Percentiles rank a stretch among this genome's conserved stretches.
These are phyloP conservation scores for Anaspis maculata DNA, from an alignment of 2,888 invertebrate species.

Conservation along the genomic window DNA sequence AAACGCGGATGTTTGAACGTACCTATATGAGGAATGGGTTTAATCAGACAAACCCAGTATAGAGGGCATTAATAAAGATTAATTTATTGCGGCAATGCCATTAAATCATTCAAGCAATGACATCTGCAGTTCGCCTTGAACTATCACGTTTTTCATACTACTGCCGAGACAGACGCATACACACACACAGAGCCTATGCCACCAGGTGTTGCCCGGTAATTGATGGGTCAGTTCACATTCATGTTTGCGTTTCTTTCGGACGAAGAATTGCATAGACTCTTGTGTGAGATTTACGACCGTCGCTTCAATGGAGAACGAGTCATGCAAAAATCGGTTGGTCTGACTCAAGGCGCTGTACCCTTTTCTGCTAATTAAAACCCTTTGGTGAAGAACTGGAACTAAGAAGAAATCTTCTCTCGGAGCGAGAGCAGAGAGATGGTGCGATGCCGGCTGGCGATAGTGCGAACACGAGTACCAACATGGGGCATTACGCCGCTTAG, in stretches of 20 bases:
- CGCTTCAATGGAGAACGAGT: too few species aligned
- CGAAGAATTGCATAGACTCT: constrained; percentile 9
- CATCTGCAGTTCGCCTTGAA: constrained; percentile 37
- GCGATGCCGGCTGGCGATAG: constrained; percentile 20
- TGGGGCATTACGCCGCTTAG: constrained; percentile 17
- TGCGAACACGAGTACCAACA: constrained; percentile 21
- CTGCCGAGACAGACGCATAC: neutral
- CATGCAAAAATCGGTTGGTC: too few species aligned
- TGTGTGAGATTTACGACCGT: too few species aligned
- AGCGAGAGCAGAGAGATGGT: too few species aligned
- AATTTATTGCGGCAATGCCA: constrained; percentile 30
- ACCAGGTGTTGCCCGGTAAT: constrained; percentile 34
- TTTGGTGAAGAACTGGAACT: too few species aligned
- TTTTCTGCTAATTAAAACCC: too few species aligned
- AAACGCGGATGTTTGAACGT: too few species aligned
- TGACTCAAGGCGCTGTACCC: too few species aligned
- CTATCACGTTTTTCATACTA: constrained; percentile 36
- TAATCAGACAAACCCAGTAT: neutral
- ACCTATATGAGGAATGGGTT: too few species aligned
- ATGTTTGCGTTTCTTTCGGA: constrained; percentile 20
- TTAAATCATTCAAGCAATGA: constrained; percentile 37
- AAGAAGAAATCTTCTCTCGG: too few species aligned
- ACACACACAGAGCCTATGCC: constrained; percentile 8
- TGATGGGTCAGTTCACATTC: constrained; percentile 25
- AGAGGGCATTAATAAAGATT: constrained; percentile 26